These are phyloP conservation scores for Brachionus asplanchnoidis DNA, from an alignment of 1,140 invertebrate species.

Conservation along the genomic window DNA sequence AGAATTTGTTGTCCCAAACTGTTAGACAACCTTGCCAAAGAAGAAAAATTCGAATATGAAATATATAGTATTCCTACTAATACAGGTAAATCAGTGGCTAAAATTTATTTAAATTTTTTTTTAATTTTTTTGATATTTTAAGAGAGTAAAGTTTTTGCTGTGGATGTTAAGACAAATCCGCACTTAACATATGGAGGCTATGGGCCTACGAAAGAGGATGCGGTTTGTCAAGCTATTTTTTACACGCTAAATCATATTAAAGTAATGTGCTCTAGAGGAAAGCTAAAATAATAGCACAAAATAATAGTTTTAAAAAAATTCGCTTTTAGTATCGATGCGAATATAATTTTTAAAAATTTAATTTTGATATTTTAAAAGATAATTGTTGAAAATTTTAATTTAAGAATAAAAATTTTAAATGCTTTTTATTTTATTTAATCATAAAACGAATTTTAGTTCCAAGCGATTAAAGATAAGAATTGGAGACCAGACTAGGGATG, in stretches of 20 bases:
- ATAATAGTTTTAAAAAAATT: not conserved
- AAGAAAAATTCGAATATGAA: slow-evolving; percentile 22
- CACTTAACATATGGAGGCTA: slow-evolving; percentile 20
- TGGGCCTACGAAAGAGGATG: not conserved
- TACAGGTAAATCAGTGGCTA: not conserved
- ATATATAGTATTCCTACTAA: not conserved
- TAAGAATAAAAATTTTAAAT: too few relatives aligned
- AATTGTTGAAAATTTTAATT: too few relatives aligned
- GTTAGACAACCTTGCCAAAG: not conserved
- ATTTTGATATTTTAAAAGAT: not conserved
- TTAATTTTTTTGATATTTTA: not conserved
- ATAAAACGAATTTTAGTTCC: too few relatives aligned
- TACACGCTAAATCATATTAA: slow-evolving; percentile 20
- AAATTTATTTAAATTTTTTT: too few relatives aligned
- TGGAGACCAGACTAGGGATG: too few relatives aligned
- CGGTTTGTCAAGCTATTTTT: not conserved
- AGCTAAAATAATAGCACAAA: not conserved
- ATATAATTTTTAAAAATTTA: not conserved
- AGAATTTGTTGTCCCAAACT: not conserved
- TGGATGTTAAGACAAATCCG: slow-evolving; percentile 4
- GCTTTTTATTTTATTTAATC: too few relatives aligned
- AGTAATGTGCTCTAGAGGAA: slow-evolving; percentile 18
- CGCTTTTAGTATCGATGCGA: not conserved
- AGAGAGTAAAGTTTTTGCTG: not conserved
- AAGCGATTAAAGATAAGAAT: too few relatives aligned